Base-by-base conservation (phyloP, 2,113 vertebrate genomes). In the Thalassarche chlororhynchos region DNA sequence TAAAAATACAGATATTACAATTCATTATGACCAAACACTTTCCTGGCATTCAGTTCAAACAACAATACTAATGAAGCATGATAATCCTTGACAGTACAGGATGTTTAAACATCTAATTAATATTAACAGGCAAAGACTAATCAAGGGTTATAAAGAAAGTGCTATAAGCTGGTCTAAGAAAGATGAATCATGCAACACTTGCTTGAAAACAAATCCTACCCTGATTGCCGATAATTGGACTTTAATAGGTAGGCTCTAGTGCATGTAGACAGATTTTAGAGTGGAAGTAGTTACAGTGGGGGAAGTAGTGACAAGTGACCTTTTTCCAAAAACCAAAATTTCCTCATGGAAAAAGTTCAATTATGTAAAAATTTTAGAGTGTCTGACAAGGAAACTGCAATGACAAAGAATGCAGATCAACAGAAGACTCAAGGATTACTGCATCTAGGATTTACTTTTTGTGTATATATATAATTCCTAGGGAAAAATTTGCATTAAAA, bases 1-100 rank as follows among this genome's bases (percentile, higher is more conserved):
- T 97, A 96, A 97, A 96, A 95, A 91, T 62, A 77, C 19, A 94
- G 86, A 77, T 47, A 96, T 20, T 86, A 36, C 47, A 83, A 72
- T 84, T 84, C 72, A 69, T 75, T 91, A 58, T 86, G 82, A 84
- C 84, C 72, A 83, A 97, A 84, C 76, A 38, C 36, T 95, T 96
- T 82, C 68, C 80, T 76, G 81, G 78, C 75, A 74, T 87, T 49
- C 76, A 81, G 76, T 83, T 88, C 94, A 84, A 97, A 78, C 78
- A 96, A 69, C 72, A 75, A 31, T 68, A 84, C 23, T 86, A 96
- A 95, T 65, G 68, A 97, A 93, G 71, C 81, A 83, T 79, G 70
- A 87, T 77, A 94, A 95, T 89, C 55, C 42, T 70, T 87, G 62
- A 62, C 66, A 87, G 82, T 78, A 91, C 78, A 93, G 70, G 55